Base-by-base conservation (phyloP, 30 jellyfish, hydroid and myxozoan genomes). In the Hydractinia symbiolongicarpus region DNA sequence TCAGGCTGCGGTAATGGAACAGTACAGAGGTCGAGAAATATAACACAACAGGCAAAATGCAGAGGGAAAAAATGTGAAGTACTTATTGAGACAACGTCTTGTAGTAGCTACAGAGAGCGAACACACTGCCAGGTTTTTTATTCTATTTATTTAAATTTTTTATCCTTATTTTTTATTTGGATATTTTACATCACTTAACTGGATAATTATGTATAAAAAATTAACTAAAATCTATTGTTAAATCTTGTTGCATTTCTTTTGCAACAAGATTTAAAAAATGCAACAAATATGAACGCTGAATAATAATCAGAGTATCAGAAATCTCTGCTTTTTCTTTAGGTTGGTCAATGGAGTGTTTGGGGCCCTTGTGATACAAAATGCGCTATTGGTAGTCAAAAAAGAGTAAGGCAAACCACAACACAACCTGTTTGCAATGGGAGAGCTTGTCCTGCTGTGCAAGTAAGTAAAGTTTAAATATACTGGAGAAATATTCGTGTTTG, bases 371-470 rank as follows among this genome's bases (percentile, higher is more conserved):
- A 66, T 70, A 54, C 84, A 17, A 74, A 78, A 9, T 91, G 98
- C 61, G 61, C 81, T 50, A 11, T 58, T 54, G 95, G 98, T 56
- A 72, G 75, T 4, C 77, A 68, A 61, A 66, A 79, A 53, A 71
- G 98, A 67, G 7, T 44, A 16, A 53, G 98, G 60, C 54, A 21
- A 9, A 83, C 86, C 61, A 54, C 81, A 7, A 77, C 57, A 56
- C 30, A 76, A 20, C 58, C 76, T 44, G 77, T 81, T 44, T 91
- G 98, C 40, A 72, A 67, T 53, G 98, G 98, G 5, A 79, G 83
- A 60, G 76, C 21, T 7, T 91, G 98, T 61, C 98, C 98, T 16
- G n/a, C 89, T n/a, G 71, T 91, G 85, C 72, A 66, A 62, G 98
- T 91, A 64, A 15, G 85, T 54, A 76, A 53, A 58, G 15, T 58